Evolutionary conservation across 2,888 invertebrate species (phyloP), one percentile per base, ranked within the genome.

Genomic region (Leptopilina syphax): DNA sequence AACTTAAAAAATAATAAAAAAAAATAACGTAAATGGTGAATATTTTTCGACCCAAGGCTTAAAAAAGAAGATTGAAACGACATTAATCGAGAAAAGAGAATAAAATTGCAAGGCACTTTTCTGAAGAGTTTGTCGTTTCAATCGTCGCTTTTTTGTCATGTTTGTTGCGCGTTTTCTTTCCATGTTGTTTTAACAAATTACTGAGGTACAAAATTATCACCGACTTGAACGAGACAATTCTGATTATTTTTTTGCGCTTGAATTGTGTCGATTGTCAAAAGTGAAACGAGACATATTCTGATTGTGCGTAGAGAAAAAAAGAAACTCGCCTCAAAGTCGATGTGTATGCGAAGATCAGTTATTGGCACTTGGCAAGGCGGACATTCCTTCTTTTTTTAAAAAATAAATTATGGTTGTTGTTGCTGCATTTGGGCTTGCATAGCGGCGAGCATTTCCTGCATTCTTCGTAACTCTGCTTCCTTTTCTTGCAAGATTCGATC

Each of bases 351-450:
- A 12, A 63, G 44, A 34, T 47, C 10, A 47, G 24, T 81, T 83
- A 88, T 90, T 89, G 90, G 90, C 90, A 90, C 89, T 88, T 89
- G 83, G 84, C 87, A 87, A 85, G 86, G 85, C 77, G 83, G 84
- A 85, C 79, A 34, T 34, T 34, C 34, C 34, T 34, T 34, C 70
- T 60, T 27, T 63, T 77, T 84, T 86, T 78, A 50, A 41, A 44
- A 44, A 44, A 44, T 8, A 41, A 81, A 81, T 87, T 89, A 92
- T 73, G 90, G 90, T 81, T 92, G 91, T 88, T 95, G 95, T 88
- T 96, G 93, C 89, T 96, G 95, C 94, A 98, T 98, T 93, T 98
- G 97, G 0, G 98, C 97, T 93, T 99, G 97, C 98, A 99, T 98
- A 89, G 97, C 97, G 57, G 96, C 96, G 88, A 99, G 92, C 96